phyloP scores from a whole-genome alignment of 2,888 invertebrate species.

The Stenotaenia linearis region DNA sequence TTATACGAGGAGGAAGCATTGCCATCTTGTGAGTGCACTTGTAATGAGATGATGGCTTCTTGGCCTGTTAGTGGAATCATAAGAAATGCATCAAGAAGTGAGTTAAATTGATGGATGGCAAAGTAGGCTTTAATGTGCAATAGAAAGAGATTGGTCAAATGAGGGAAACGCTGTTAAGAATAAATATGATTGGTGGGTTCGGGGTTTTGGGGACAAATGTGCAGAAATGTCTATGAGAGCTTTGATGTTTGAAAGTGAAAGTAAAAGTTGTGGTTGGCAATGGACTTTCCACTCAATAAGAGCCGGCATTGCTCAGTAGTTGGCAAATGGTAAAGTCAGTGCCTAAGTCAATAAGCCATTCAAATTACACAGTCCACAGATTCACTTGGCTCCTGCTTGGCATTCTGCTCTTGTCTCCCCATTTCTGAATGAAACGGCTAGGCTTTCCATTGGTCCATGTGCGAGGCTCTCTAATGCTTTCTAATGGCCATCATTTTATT shows the following conservation, averaged over 20 bases:
- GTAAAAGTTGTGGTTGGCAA: slow-evolving; percentile 6
- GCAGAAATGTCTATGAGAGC: not conserved
- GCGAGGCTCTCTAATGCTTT: slow-evolving; percentile 21
- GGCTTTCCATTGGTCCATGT: slow-evolving; percentile 12
- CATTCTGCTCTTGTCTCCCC: slow-evolving; percentile 14
- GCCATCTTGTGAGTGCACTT: slow-evolving; percentile 19
- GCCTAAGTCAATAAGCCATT: slow-evolving; percentile 19
- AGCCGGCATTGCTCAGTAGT: slow-evolving; percentile 5
- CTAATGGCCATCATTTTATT: slow-evolving; percentile 26
- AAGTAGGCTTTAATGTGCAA: slow-evolving; percentile 8
- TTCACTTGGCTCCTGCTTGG: slow-evolving; percentile 15
- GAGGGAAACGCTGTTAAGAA: not conserved
- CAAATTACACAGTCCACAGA: slow-evolving; percentile 19
- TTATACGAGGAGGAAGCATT: not conserved
- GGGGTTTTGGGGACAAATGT: not conserved
- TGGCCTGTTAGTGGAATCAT: slow-evolving; percentile 2
- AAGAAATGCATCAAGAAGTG: not conserved
- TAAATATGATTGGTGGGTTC: not conserved
- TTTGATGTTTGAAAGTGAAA: not conserved
- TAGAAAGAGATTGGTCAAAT: not conserved
- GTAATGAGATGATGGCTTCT: slow-evolving; percentile 11
- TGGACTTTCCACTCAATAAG: slow-evolving; percentile 19
- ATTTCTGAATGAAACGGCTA: slow-evolving; percentile 19
- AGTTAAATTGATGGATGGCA: slow-evolving; percentile 11
- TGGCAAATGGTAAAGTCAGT: slow-evolving; percentile 15